phyloP scores from a whole-genome alignment of 1,140 invertebrate genomes.

The Choristoneura fumiferana region DNA sequence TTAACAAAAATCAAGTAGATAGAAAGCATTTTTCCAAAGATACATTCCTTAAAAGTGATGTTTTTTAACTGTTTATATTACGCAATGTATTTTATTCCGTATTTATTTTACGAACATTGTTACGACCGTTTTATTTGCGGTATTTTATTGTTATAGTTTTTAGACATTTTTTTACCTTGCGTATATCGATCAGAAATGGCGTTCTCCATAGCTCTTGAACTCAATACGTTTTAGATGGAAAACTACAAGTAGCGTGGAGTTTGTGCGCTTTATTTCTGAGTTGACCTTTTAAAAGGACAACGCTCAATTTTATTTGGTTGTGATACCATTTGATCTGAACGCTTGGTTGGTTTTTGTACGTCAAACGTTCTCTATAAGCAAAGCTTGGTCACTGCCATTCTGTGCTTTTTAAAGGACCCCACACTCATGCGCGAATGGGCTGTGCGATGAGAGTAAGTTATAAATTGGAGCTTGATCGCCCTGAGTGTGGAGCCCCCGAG shows the following conservation, averaged over 20 bases:
- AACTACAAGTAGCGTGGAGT: conserved; percentile 5
- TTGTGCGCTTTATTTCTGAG: conserved; percentile 8
- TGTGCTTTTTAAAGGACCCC: no score
- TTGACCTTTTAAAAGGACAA: conserved; percentile 1
- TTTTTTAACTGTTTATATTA: conserved; percentile 11
- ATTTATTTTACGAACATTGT: conserved; percentile 3
- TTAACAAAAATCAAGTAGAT: conserved; percentile 1
- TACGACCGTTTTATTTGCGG: not conserved
- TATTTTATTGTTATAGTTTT: conserved; percentile 1
- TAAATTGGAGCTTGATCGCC: no score
- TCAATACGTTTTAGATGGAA: not conserved
- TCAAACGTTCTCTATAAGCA: no score
- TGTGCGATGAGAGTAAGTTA: no score
- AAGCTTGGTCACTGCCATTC: no score
- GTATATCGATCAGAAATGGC: not conserved
- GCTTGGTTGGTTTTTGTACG: no score
- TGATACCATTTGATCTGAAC: not conserved
- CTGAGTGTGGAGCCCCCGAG: no score
- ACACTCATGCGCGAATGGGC: no score
- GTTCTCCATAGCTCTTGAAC: not conserved
- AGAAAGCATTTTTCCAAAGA: conserved; percentile 4
- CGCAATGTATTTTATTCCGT: conserved; percentile 2
- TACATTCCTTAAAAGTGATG: conserved; percentile 6
- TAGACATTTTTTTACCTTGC: no score
- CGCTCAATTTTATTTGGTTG: conserved; percentile 6